phyloP scores from a whole-genome alignment of 2,797 vertebrate genomes.

The Clamator glandarius region DNA sequence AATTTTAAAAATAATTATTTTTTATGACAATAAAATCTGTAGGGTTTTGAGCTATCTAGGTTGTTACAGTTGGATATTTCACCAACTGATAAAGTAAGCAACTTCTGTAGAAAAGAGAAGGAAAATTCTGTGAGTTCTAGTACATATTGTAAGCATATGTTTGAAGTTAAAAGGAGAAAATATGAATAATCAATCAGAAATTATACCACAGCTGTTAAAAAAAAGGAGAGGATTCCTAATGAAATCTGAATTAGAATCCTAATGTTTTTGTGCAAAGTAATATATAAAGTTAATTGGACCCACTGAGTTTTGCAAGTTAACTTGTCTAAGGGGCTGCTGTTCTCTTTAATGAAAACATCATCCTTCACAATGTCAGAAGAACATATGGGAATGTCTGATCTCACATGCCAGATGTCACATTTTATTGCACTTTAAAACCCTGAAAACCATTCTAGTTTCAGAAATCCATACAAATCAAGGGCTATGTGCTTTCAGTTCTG shows the following conservation, averaged over 20 bases:
- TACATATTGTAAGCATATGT: neutral
- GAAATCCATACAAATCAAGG: neutral
- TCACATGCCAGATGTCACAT: conserved; percentile 7
- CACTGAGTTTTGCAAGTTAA: neutral
- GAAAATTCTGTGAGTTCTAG: neutral
- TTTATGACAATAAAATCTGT: neutral
- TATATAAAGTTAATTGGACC: conserved; percentile 27
- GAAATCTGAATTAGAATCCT: neutral
- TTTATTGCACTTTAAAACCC: conserved; percentile 11
- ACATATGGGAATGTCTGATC: neutral
- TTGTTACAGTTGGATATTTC: neutral
- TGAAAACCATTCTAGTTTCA: neutral
- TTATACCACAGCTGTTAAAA: neutral
- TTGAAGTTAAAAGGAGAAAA: neutral
- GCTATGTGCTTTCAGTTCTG: neutral
- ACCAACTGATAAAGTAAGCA: neutral
- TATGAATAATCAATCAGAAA: neutral
- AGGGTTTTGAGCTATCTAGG: neutral
- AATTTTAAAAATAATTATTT: neutral
- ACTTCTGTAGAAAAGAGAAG: neutral
- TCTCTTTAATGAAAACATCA: conserved; percentile 18
- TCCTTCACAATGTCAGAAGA: conserved; percentile 1
- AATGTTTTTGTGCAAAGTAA: neutral
- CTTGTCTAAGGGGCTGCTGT: neutral
- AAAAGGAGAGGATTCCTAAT: neutral